These are phyloP conservation scores for Volucella inanis DNA, from an alignment of 2,888 invertebrate species.

Conservation along the genomic window DNA sequence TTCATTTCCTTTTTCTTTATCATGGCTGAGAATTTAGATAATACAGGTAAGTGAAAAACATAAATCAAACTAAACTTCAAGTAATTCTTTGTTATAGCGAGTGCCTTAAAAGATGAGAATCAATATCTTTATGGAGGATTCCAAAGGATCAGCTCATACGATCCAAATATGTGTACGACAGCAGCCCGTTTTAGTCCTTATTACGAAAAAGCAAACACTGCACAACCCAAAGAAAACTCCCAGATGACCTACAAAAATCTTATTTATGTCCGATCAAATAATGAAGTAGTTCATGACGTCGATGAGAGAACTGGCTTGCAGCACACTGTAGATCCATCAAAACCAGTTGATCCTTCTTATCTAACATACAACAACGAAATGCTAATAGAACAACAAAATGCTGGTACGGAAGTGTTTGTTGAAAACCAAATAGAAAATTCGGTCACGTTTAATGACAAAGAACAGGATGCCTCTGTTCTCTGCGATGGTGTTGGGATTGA, in stretches of 20 bases:
- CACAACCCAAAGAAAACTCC: not conserved
- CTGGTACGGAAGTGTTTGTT: constrained; percentile 13
- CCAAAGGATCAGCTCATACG: constrained; percentile 69
- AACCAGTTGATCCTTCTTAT: constrained; percentile 34
- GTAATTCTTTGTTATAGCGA: not conserved
- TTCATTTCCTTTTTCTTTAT: not conserved
- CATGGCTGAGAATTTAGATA: constrained; percentile 44
- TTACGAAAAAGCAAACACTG: constrained; percentile 28
- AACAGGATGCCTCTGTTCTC: constrained; percentile 7
- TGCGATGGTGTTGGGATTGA: constrained; percentile 26
- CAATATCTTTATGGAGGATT: constrained; percentile 46
- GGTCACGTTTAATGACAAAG: constrained; percentile 26
- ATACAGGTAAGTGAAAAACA: constrained; percentile 37
- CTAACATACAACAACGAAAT: constrained; percentile 40
- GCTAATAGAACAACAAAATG: constrained; percentile 16
- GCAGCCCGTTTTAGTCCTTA: constrained; percentile 72
- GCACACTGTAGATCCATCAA: not conserved
- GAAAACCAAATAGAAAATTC: constrained; percentile 22
- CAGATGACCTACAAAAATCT: constrained; percentile 8
- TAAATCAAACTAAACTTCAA: not conserved
- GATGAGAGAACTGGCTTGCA: not conserved
- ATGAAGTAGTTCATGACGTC: constrained; percentile 1
- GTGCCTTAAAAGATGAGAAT: constrained; percentile 29
- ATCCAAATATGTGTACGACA: constrained; percentile 76
- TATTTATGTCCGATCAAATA: not conserved